Evolutionary conservation across 2,797 vertebrate species (phyloP).

Genomic region (Pangasius krempfi): DNA sequence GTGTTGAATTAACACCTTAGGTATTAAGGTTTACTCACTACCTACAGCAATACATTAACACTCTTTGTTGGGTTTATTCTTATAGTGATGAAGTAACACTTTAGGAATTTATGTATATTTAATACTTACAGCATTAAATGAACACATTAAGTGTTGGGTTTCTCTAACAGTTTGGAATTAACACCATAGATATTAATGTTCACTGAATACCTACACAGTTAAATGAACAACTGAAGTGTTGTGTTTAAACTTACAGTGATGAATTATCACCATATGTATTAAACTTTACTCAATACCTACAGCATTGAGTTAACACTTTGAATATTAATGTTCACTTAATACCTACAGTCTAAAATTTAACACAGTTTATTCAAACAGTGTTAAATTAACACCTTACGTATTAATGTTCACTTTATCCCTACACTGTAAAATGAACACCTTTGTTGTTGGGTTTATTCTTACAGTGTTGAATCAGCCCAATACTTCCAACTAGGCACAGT

Average conservation of each 20-base stretch:
- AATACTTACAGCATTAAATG: background rate
- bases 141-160: background rate
- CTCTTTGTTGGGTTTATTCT: background rate
- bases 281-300: background rate
- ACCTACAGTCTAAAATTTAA: background rate
- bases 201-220: background rate
- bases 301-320: background rate
- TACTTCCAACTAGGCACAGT: background rate
- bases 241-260: background rate
- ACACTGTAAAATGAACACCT: background rate
- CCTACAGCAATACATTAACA: background rate
- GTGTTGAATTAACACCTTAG: background rate
- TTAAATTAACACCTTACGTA: background rate
- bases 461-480: background rate
- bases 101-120: background rate
- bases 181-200: background rate
- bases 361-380: background rate
- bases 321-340: background rate
- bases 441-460: background rate
- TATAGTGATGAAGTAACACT: background rate
- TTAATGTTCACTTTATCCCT: background rate
- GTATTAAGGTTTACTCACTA: background rate
- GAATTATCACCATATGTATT: background rate
- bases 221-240: background rate
- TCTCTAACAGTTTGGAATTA: background rate